phyloP scores from a whole-genome alignment of 2,888 invertebrate species.

The Mesoligia furuncula region DNA sequence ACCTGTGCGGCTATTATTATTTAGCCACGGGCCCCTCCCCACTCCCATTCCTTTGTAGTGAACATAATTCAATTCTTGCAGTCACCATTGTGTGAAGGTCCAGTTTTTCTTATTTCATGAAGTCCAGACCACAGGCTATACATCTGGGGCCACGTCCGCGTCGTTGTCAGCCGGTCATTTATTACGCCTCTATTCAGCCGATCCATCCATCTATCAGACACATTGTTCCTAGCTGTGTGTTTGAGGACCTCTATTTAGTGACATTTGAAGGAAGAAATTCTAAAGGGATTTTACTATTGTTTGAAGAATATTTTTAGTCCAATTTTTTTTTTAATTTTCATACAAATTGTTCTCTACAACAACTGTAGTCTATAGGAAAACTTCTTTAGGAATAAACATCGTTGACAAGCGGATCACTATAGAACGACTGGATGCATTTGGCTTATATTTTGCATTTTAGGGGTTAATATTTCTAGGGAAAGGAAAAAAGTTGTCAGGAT shows the following conservation, averaged over 20 bases:
- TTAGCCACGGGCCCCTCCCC: no score
- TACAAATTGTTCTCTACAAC: background rate
- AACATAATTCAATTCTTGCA: constrained; percentile 62
- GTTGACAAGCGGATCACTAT: background rate
- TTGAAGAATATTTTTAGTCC: background rate
- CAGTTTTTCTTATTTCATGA: constrained; percentile 65
- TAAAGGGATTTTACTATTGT: background rate
- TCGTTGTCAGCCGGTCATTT: constrained; percentile 73
- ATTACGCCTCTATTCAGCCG: constrained; percentile 75
- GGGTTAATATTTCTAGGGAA: background rate
- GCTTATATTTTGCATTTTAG: background rate
- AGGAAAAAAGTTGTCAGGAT: background rate
- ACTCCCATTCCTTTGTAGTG: constrained; percentile 35
- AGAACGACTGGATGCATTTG: background rate
- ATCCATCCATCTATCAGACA: constrained; percentile 74
- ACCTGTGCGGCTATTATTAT: no score
- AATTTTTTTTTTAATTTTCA: background rate
- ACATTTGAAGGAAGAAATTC: constrained; percentile 27
- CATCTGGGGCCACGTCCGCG: constrained; percentile 35
- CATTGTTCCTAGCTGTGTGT: constrained; percentile 72
- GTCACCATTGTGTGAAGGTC: constrained; percentile 54
- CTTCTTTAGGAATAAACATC: background rate
- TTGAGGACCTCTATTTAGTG: constrained; percentile 53
- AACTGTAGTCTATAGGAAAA: background rate
- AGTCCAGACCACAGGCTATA: constrained; percentile 58